Evolutionary conservation across 2,113 vertebrate species (phyloP), one percentile per base, ranked within the genome.

Genomic region (Budorcas taxicolor): DNA sequence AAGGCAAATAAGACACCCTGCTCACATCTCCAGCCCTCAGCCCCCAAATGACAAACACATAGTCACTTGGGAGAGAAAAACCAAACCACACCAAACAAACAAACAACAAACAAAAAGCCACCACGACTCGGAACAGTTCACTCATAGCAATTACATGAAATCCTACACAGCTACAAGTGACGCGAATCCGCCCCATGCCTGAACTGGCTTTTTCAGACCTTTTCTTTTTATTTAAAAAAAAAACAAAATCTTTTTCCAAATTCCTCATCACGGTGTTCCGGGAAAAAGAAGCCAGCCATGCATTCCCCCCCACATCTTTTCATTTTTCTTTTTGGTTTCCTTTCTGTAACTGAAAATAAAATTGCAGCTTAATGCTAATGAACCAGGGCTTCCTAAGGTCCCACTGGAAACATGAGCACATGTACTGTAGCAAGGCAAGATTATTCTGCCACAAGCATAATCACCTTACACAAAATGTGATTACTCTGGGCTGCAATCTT

Each of bases 141-240:
- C 95, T 95, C 87, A 94, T 87, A 27, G 97, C 92, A 97, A 97
- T 98, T 95, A 96, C 98, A 96, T 92, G 92, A 97, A 96, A 98
- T 95, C 52, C 89, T 71, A 9, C 84, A 52, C 94, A 98, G 98
- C 98, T 97, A 98, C 98, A 99, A 98, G 98, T 98, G 98, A 97
- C 81, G 98, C 95, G 94, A 62, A 31, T 94, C 97, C 15, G 0
- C 74, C 98, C 91, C 71, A 45, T 45, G 85, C 84, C 94, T 92
- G 83, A 97, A n/a, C 5, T 71, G 9, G 94, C 62, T 90, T 53
- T n/a, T 83, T 93, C 50, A 90, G 62, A 93, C 85, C 96, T 91
- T 81, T 78, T 27, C 62, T 55, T 82, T 64, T 78, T 52, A 19
- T 14, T 55, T 4, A 3, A 53, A 52, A 45, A 16, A 78, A 9